These are phyloP conservation scores for Lasioglossum zephyrum DNA, from an alignment of 2,888 invertebrate genomes.

Conservation along the genomic window DNA sequence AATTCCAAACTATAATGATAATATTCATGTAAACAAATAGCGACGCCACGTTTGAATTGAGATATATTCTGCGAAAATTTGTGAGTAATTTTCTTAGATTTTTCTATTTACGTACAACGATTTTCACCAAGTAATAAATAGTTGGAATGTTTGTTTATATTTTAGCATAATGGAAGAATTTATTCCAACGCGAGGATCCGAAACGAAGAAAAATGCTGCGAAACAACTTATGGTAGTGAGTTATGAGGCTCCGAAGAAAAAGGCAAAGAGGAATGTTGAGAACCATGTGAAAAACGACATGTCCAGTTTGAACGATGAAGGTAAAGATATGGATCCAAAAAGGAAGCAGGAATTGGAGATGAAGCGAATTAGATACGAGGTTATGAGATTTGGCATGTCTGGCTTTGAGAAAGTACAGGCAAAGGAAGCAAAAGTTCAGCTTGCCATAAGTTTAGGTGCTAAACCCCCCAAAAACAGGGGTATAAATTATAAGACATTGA, in stretches of 20 bases:
- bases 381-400: constrained; percentile 93
- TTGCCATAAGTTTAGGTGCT: constrained; percentile 93
- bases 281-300: background rate
- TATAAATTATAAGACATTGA: constrained; percentile 90
- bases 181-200: constrained; percentile 74
- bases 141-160: background rate
- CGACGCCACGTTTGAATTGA: background rate
- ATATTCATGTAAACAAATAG: background rate
- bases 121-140: background rate
- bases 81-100: background rate
- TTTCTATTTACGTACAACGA: background rate
- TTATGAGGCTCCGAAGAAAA: constrained; percentile 71
- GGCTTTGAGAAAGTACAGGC: constrained; percentile 90
- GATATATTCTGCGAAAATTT: background rate
- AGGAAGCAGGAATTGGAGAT: constrained; percentile 87
- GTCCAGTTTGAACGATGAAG: background rate
- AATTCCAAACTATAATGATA: background rate
- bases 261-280: constrained; percentile 22
- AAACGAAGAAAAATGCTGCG: constrained; percentile 57
- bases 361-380: constrained; percentile 91
- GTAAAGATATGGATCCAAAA: constrained; percentile 69
- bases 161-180: constrained; percentile 75
- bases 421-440: constrained; percentile 91
- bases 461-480: constrained; percentile 89
- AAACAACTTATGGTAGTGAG: constrained; percentile 67